These are phyloP conservation scores for Agapostemon virescens DNA, from an alignment of 2,888 invertebrate genomes.

Conservation along the genomic window DNA sequence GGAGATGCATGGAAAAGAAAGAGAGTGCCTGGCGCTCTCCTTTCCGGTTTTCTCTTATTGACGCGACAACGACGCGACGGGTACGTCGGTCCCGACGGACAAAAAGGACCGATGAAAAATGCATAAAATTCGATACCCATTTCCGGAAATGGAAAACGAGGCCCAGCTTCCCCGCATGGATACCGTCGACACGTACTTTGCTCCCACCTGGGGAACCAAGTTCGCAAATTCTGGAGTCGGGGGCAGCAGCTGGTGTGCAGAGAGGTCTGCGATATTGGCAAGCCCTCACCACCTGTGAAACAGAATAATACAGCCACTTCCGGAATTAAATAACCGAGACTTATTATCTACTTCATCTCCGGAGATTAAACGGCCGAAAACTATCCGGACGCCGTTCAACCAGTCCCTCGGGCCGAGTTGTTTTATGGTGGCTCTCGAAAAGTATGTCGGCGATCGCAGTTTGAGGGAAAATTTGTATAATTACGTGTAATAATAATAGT, in stretches of 20 bases:
- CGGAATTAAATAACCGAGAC: conserved; percentile 36
- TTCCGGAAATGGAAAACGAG: conserved; percentile 3
- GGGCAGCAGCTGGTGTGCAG: conserved; percentile 31
- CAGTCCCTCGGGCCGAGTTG: neutral
- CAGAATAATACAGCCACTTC: conserved; percentile 30
- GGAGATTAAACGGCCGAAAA: neutral
- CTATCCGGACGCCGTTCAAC: neutral
- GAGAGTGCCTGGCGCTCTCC: neutral
- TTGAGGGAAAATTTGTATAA: too few relatives aligned
- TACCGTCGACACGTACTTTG: neutral
- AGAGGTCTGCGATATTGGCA: conserved; percentile 30
- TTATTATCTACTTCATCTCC: conserved; percentile 14
- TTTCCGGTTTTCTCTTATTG: neutral
- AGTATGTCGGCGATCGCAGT: neutral
- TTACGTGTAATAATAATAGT: neutral
- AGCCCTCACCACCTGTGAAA: neutral
- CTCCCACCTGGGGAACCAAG: neutral
- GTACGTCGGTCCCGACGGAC: neutral
- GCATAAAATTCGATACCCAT: conserved; percentile 18
- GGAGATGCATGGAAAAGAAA: neutral
- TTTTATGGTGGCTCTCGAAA: neutral
- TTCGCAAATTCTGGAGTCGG: conserved; percentile 14
- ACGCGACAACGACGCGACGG: neutral
- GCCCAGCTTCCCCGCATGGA: neutral
- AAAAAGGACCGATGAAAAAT: conserved; percentile 14